phyloP scores from a whole-genome alignment of 2,797 vertebrate species.

The Pygocentrus nattereri region DNA sequence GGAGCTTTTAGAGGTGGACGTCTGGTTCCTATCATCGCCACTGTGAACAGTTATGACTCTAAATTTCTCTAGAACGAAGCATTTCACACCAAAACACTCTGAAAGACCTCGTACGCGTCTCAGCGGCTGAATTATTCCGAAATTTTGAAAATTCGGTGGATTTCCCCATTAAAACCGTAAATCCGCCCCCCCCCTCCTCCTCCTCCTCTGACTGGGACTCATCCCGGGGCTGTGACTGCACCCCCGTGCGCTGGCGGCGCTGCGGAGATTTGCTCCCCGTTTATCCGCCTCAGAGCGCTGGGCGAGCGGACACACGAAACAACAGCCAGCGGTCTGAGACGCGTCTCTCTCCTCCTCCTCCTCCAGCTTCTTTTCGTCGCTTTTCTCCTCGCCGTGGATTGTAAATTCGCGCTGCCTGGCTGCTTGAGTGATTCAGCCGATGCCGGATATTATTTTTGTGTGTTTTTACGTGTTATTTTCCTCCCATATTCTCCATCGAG shows the following conservation, averaged over 20 bases:
- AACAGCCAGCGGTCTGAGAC: background rate
- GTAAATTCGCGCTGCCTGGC: background rate
- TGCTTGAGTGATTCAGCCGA: slow-evolving; percentile 62
- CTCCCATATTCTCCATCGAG: slow-evolving; percentile 3
- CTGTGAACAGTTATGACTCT: no score
- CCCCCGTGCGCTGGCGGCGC: slow-evolving; percentile 62
- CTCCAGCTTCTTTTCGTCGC: background rate
- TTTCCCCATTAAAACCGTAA: no score
- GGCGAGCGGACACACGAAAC: background rate
- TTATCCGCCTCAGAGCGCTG: background rate
- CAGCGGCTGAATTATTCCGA: no score
- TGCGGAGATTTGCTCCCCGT: slow-evolving; percentile 77
- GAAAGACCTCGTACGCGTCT: no score
- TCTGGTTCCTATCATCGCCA: no score
- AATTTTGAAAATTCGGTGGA: no score
- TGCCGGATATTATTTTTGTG: slow-evolving; percentile 73
- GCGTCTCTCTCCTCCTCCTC: background rate
- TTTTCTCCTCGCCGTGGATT: background rate
- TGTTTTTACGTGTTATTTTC: slow-evolving; percentile 71
- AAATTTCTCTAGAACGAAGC: no score
- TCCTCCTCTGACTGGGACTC: no score
- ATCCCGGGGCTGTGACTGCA: slow-evolving; percentile 58
- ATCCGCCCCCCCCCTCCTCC: background rate
- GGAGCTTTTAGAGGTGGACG: no score
- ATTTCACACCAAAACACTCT: no score